Evolutionary conservation across 2,888 invertebrate species (phyloP), one percentile per base, ranked within the genome.

Genomic region (Meganola albula): DNA sequence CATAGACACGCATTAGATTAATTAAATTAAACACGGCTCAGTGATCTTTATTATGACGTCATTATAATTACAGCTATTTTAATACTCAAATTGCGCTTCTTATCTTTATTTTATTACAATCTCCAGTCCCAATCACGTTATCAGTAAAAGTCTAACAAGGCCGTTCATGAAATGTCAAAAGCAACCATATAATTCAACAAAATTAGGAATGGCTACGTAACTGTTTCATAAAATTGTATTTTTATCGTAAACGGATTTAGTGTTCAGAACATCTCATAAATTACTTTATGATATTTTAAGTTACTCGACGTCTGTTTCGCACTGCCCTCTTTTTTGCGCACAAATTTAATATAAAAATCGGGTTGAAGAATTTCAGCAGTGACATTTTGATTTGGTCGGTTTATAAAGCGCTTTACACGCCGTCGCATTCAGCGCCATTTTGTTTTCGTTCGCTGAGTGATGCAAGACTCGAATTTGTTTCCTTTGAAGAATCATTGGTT

Each of bases 331-430:
- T n/a, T n/a, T n/a, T n/a, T n/a, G n/a, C n/a, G n/a, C n/a, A n/a
- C n/a, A n/a, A n/a, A n/a, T n/a, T n/a, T n/a, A n/a, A n/a, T n/a
- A n/a, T n/a, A n/a, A n/a, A n/a, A n/a, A n/a, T n/a, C n/a, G n/a
- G n/a, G n/a, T 23, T 11, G 10, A 10, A 23, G 10, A 23, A 10
- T 23, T 4, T 4, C 14, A 5, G 4, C 5, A 2, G 7, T 24
- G 32, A 21, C 59, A 36, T 48, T 40, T 54, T 25, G 30, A 63
- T 45, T 67, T 48, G 54, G 69, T 55, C 64, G 72, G 45, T 26
- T 75, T 71, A 64, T 83, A 76, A 75, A 85, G 84, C 84, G 84
- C 84, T 84, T 82, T 78, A 68, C 55, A 58, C 60, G 51, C 52
- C 58, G 57, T 57, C 53, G 45, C 43, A 60, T 55, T 60, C 71